A percentile compares a stretch with the other conserved stretches of the same genome.
phyloP scores from a whole-genome alignment of 2,797 vertebrate species.

The Spinibarbus caldwelli region DNA sequence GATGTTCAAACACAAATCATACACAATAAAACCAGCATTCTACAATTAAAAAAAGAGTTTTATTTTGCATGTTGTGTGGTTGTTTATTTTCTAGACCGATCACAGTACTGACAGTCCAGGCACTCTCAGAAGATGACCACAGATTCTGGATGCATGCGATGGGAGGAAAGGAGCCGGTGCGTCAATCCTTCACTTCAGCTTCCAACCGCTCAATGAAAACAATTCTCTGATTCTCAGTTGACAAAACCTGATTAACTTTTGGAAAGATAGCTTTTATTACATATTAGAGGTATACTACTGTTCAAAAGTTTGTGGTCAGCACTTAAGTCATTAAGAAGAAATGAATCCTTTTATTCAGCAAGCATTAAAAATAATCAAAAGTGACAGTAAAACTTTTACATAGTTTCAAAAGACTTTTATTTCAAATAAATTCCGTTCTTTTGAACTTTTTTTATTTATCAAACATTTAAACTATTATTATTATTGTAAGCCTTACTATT shows the following conservation, averaged over 20 bases:
- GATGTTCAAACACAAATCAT: neutral
- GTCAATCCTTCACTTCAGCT: conserved; percentile 56
- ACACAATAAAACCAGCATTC: neutral
- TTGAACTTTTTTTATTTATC: neutral
- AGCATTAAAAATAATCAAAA: neutral
- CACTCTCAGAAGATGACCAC: conserved; percentile 92
- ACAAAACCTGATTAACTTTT: neutral
- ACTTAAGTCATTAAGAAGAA: neutral
- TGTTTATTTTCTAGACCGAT: conserved; percentile 81
- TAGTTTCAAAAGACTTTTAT: neutral
- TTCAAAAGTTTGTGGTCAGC: neutral
- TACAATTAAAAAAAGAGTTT: neutral
- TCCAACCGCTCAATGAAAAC: neutral
- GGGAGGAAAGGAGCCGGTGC: conserved; percentile 96
- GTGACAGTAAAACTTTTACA: neutral
- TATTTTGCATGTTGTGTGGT: neutral
- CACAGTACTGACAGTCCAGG: conserved; percentile 89
- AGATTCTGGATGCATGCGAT: conserved; percentile 95
- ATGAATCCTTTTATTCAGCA: neutral
- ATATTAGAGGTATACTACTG: neutral
- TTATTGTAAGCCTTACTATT: neutral
- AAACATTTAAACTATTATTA: neutral
- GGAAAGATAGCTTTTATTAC: neutral
- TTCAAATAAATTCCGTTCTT: neutral
- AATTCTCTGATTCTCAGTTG: neutral